phyloP scores from a whole-genome alignment of 2,113 vertebrate species.

The Lagenorhynchus albirostris region DNA sequence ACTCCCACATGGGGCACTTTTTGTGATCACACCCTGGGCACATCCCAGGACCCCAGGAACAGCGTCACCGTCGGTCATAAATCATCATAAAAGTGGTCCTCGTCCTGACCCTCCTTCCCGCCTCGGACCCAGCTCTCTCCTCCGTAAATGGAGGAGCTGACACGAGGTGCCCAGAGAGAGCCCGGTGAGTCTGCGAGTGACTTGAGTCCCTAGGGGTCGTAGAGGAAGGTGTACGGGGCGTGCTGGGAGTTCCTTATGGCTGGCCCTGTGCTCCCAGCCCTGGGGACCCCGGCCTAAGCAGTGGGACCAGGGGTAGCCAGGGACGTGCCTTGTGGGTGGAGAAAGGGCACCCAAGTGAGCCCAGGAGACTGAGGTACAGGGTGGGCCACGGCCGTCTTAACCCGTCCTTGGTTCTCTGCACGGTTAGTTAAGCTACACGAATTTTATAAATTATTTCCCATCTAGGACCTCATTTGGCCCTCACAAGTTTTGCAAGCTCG shows the following conservation, averaged over 20 bases:
- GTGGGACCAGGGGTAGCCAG: neutral
- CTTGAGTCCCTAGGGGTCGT: accelerated
- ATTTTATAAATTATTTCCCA: neutral
- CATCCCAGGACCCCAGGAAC: no score
- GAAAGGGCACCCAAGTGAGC: neutral
- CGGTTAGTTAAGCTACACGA: neutral
- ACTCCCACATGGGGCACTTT: no score
- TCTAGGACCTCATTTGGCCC: neutral
- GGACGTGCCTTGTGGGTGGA: neutral
- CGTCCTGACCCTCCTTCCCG: neutral
- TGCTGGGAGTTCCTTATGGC: neutral
- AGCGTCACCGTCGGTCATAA: no score
- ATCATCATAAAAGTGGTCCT: neutral
- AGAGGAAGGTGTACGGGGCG: neutral
- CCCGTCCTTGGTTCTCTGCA: neutral
- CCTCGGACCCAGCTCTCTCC: neutral
- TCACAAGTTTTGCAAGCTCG: neutral
- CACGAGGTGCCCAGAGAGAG: neutral
- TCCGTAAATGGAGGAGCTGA: accelerated
- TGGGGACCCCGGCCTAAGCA: neutral
- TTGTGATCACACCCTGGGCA: no score
- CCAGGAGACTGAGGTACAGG: neutral
- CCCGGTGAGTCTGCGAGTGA: no score
- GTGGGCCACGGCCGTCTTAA: neutral
- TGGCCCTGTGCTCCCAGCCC: neutral